Percentiles rank a stretch among this genome's conserved stretches.
Conservation (phyloP, 2,113 vertebrate genomes). For the Beaufortia kweichowensis region DNA sequence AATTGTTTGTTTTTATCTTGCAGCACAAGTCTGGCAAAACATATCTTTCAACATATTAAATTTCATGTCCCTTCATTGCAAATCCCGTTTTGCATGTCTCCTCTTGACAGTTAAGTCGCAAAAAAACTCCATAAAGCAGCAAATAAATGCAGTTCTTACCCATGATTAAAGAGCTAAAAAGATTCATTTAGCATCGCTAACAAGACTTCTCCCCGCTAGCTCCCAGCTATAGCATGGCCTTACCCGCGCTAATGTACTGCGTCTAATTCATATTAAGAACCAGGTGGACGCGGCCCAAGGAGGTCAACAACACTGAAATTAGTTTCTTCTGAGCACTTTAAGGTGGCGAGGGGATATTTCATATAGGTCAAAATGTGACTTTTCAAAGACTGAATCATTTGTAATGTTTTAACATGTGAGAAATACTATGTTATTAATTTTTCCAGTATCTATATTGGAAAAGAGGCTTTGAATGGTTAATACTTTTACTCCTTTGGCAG, state of each 20-base stretch:
- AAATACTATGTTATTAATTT: neutral
- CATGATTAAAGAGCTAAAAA: slow-evolving; percentile 39
- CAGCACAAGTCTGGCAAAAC: too few species aligned
- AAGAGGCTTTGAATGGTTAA: neutral
- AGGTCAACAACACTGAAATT: slow-evolving; percentile 32
- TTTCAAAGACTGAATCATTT: slow-evolving; percentile 23
- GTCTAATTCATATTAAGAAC: slow-evolving; percentile 55
- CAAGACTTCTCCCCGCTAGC: slow-evolving; percentile 33
- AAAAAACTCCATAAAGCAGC: slow-evolving; percentile 21
- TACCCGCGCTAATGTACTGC: slow-evolving; percentile 38
- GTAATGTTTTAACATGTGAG: slow-evolving; percentile 24
- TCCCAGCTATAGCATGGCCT: slow-evolving; percentile 30
- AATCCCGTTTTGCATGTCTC: neutral
- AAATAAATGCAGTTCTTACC: slow-evolving; percentile 14
- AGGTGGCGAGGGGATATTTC: slow-evolving; percentile 50
- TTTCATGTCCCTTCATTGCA: neutral
- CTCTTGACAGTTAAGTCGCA: neutral
- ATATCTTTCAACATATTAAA: too few species aligned
- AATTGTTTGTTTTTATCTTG: neutral
- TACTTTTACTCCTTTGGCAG: slow-evolving; percentile 5
- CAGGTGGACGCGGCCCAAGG: slow-evolving; percentile 26
- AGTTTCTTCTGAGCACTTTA: slow-evolving; percentile 25
- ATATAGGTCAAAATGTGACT: slow-evolving; percentile 52
- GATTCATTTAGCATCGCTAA: slow-evolving; percentile 50
- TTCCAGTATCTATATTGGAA: neutral